These are phyloP conservation scores for Tursiops truncatus DNA, from an alignment of 2,113 vertebrate species.

Conservation along the genomic window DNA sequence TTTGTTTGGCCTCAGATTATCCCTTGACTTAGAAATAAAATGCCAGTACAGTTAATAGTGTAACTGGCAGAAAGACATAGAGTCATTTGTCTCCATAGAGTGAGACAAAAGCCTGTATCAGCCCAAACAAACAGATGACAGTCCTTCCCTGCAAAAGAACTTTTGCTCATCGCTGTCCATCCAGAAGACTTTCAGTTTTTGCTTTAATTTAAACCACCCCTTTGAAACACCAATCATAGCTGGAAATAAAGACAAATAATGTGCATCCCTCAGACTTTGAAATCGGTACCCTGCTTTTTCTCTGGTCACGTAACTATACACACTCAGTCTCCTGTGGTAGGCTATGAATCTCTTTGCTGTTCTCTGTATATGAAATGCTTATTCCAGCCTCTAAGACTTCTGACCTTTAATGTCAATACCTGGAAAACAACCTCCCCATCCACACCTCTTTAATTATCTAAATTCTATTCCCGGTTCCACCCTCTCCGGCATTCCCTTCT, in stretches of 20 bases:
- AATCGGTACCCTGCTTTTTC: not conserved
- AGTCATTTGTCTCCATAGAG: slow-evolving; percentile 64
- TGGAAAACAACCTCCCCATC: not conserved
- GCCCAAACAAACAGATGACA: slow-evolving; percentile 53
- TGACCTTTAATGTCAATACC: not conserved
- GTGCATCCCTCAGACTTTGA: not conserved
- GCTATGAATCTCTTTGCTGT: not conserved
- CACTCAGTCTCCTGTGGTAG: not conserved
- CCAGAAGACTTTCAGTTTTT: not conserved
- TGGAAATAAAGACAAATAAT: slow-evolving; percentile 48
- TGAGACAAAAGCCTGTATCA: slow-evolving; percentile 19
- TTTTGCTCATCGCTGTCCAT: not conserved
- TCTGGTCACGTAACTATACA: not conserved
- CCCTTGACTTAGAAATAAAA: slow-evolving; percentile 60
- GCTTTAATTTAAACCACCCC: not conserved
- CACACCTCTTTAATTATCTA: not conserved
- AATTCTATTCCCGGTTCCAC: not conserved
- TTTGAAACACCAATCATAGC: slow-evolving; percentile 28
- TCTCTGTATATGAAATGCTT: not conserved
- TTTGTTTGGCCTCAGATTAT: slow-evolving; percentile 64
- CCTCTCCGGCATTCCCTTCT: not conserved
- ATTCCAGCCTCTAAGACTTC: not conserved
- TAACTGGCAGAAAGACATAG: not conserved
- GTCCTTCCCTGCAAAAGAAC: not conserved
- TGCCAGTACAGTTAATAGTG: slow-evolving; percentile 63